A percentile compares a stretch with the other conserved stretches of the same genome.
phyloP scores from a whole-genome alignment of 1,140 invertebrate genomes.

The Drosophila biarmipes region DNA sequence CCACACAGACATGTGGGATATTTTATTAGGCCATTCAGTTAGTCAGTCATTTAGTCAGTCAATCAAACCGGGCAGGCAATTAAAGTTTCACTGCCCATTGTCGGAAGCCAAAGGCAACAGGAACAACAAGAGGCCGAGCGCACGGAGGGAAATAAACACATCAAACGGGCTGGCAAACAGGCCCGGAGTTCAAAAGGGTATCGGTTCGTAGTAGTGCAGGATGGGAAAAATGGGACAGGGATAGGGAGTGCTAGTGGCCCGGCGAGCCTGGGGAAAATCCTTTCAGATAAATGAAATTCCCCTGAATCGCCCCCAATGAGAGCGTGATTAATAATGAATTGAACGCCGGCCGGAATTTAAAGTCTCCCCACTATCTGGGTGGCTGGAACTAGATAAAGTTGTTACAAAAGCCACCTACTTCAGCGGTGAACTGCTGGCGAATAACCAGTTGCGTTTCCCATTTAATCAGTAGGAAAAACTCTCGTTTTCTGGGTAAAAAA shows the following conservation, averaged over 20 bases:
- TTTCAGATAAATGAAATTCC: constrained; percentile 39
- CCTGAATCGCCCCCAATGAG: constrained; percentile 4
- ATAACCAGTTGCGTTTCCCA: background rate
- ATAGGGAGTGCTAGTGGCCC: background rate
- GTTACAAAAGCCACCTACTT: constrained; percentile 3
- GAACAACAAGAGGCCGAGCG: constrained; percentile 8
- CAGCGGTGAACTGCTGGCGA: background rate
- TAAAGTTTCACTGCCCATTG: constrained; percentile 76
- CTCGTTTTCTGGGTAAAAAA: no score
- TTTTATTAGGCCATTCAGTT: constrained; percentile 80
- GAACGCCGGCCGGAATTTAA: constrained; percentile 19
- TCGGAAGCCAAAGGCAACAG: constrained; percentile 36
- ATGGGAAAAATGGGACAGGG: background rate
- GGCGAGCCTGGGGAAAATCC: constrained; percentile 3
- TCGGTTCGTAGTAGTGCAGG: background rate
- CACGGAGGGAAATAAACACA: constrained; percentile 37
- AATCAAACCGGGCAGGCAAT: constrained; percentile 74
- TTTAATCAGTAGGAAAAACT: background rate
- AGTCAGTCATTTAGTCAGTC: constrained; percentile 80
- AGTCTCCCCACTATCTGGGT: constrained; percentile 1
- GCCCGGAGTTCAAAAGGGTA: background rate
- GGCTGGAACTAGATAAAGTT: background rate
- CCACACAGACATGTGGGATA: constrained; percentile 43
- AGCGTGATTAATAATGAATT: constrained; percentile 33
- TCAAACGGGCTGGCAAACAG: constrained; percentile 42